phyloP scores from a whole-genome alignment of 2,888 invertebrate species.

The Sesia apiformis region DNA sequence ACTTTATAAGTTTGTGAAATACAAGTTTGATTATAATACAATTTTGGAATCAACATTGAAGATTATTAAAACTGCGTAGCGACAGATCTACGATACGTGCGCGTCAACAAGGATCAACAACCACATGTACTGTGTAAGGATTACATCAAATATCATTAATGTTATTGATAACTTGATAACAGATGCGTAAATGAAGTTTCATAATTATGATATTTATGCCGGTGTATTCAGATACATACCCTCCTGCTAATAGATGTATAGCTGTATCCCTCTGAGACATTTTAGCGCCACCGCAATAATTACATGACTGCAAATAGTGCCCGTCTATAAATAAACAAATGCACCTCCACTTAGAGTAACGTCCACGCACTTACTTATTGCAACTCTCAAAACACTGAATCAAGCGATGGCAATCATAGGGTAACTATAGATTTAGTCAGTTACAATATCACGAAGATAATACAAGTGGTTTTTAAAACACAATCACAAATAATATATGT shows the following conservation, averaged over 20 bases:
- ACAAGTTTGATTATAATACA: too few species aligned
- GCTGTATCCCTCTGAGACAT: slow-evolving; percentile 90
- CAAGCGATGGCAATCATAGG: not conserved
- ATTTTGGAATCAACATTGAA: too few species aligned
- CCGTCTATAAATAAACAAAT: slow-evolving; percentile 74
- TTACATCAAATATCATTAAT: too few species aligned
- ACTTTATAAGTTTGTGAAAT: too few species aligned
- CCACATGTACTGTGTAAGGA: too few species aligned
- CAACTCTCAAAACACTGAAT: not conserved
- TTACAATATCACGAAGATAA: not conserved
- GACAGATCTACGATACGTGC: too few species aligned
- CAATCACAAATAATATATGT: slow-evolving; percentile 13
- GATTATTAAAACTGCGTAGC: too few species aligned
- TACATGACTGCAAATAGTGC: slow-evolving; percentile 70
- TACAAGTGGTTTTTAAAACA: not conserved
- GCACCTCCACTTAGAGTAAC: slow-evolving; percentile 48
- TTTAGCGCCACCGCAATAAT: slow-evolving; percentile 56
- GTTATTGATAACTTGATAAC: too few species aligned
- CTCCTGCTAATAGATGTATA: slow-evolving; percentile 96
- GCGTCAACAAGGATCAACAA: too few species aligned
- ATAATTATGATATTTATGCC: too few species aligned
- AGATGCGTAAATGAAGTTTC: too few species aligned
- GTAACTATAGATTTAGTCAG: not conserved
- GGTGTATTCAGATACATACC: slow-evolving; percentile 77
- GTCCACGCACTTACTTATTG: slow-evolving; percentile 16